phyloP scores from a whole-genome alignment of 2,113 vertebrate species.

The Steatornis caripensis region DNA sequence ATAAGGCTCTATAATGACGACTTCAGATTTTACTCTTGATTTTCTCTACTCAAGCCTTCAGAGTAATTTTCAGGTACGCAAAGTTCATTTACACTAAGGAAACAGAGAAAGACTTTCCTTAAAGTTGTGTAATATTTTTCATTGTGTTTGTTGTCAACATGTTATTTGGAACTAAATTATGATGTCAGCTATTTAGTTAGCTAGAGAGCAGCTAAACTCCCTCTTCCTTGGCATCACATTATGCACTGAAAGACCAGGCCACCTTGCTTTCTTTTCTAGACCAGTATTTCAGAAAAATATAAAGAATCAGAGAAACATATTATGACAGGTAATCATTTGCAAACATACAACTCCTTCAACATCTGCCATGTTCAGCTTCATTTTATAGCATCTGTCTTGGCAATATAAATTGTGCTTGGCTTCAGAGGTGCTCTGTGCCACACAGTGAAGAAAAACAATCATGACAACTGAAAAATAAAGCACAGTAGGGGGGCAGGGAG shows the following conservation, averaged over 20 bases:
- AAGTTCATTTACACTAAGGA: not conserved
- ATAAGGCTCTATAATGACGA: not conserved
- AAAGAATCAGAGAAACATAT: slow-evolving; percentile 38
- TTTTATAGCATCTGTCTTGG: slow-evolving; percentile 66
- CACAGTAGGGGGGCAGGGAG: not conserved
- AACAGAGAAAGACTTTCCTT: not conserved
- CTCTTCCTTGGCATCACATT: slow-evolving; percentile 4
- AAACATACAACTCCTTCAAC: slow-evolving; percentile 68
- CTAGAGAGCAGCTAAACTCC: not conserved
- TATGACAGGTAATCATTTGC: slow-evolving; percentile 70
- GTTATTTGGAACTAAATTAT: not conserved
- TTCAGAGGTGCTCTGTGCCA: slow-evolving; percentile 39
- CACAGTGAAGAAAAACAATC: slow-evolving; percentile 46
- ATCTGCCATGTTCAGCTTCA: slow-evolving; percentile 56
- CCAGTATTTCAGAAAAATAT: slow-evolving; percentile 3
- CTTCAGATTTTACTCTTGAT: not conserved
- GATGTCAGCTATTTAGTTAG: not conserved
- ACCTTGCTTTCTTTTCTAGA: slow-evolving; percentile 5
- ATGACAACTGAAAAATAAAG: slow-evolving; percentile 60
- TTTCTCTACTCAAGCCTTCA: not conserved
- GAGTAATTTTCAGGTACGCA: not conserved
- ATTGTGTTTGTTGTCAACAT: not conserved
- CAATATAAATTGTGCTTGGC: slow-evolving; percentile 62
- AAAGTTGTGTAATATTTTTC: not conserved
- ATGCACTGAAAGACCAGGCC: not conserved